Base-by-base conservation (phyloP, 2,888 invertebrate genomes). In the Polietes domitor region DNA sequence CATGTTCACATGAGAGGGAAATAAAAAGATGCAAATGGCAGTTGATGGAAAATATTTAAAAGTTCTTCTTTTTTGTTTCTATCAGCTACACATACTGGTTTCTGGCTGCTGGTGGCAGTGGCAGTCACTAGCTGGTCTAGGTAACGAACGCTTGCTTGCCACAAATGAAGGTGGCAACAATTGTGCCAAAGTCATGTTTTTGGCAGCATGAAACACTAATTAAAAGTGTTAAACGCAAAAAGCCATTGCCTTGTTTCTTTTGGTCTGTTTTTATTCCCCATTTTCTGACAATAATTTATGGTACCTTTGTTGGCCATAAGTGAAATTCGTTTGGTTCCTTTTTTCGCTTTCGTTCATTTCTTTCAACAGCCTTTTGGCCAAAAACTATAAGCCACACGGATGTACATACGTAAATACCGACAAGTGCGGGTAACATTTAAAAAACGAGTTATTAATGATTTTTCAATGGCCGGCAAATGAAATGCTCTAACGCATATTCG, bases 111-210 rank as follows among this genome's bases (percentile, higher is more conserved):
- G n/a, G n/a, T n/a, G n/a, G n/a, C n/a, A n/a, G n/a, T n/a, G n/a
- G n/a, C n/a, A n/a, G n/a, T n/a, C n/a, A n/a, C n/a, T n/a, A n/a
- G n/a, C n/a, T n/a, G n/a, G n/a, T n/a, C n/a, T n/a, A n/a, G n/a
- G 15, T 47, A 1, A n/a, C 3, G 9, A n/a, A 9, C 37, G 12
- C 37, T n/a, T 7, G 37, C 37, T 37, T 3, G 9, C 37, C 1
- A 12, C 37, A 47, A n/a, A 4, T n/a, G 47, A n/a, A 41, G 50
- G 50, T 50, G 50, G 50, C n/a, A n/a, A 65, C 19, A 1, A 5
- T 68, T 43, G 32, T 3, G n/a, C n/a, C n/a, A 63, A 63, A 63
- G 63, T 63, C 63, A 63, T 63, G 68, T 68, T 68, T 43, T 68
- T 21, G 21, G 68, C 21, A 21, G 21, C 43, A 53, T 17, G 53